Base-by-base conservation (phyloP, 1,140 invertebrate genomes). In the Muscidifurax raptorellus region DNA sequence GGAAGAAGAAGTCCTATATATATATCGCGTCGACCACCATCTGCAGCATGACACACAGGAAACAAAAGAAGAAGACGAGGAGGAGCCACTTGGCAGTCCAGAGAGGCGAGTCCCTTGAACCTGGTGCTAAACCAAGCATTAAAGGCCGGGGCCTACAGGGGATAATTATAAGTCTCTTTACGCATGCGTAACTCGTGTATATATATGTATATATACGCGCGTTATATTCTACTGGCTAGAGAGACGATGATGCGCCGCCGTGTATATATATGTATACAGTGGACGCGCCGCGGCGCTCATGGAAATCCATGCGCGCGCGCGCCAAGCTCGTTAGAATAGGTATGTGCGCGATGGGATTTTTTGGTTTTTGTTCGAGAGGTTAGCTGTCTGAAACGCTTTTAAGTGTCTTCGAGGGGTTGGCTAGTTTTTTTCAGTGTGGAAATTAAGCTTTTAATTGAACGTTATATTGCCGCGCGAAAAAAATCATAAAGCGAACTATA, bases 101-200 rank as follows among this genome's bases (percentile, higher is more conserved):
- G 12, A 27, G 36, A 67, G 75, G 64, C 59, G 82, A 87, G 89
- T 90, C 86, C 88, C 89, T 90, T 89, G 88, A 90, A 90, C 89
- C 87, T 88, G 88, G 87, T 86, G 89, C 67, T 77, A 88, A 90
- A 75, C 88, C 87, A 88, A 88, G 85, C 88, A 88, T 89, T 87
- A 76, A 88, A 86, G 75, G 86, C 78, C 84, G 28, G 25, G 59
- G 67, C 30, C 28, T n/a, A 59, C 71, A 74, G 71, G 52, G 66
- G 84, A 86, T 87, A 89, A 89, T 87, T 85, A 88, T 87, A 87
- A 88, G 86, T 86, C 84, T 67, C 78, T 87, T 88, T 88, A 87
- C 87, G 88, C 66, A 80, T 88, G 86, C 71, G 84, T 88, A 89
- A 87, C 72, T 83, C 44, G 78, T 80, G 5, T 10, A 40, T n/a